Evolutionary conservation across 1,140 invertebrate species (phyloP).

Genomic region (Drosophila saltans): DNA sequence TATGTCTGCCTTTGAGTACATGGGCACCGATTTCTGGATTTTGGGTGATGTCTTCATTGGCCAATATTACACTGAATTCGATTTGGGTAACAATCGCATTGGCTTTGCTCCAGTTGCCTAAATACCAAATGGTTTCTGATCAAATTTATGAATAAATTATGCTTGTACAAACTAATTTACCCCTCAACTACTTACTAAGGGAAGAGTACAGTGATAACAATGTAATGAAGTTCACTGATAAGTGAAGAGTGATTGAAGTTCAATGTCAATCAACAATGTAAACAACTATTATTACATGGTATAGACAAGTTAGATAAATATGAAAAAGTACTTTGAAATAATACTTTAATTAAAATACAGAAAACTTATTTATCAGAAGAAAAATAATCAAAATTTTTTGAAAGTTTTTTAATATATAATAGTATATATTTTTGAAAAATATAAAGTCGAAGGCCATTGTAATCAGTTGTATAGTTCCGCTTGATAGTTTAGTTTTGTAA

Average conservation of each 20-base stretch:
- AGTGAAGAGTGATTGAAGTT: background rate
- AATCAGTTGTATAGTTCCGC: too few relatives aligned
- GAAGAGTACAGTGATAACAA: background rate
- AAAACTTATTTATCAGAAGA: too few relatives aligned
- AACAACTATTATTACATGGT: background rate
- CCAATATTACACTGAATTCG: conserved; percentile 97
- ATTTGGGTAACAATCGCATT: conserved; percentile 93
- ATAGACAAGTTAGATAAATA: too few relatives aligned
- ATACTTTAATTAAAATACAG: too few relatives aligned
- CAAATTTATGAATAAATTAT: conserved; percentile 27
- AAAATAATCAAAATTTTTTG: too few relatives aligned
- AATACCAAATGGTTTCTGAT: background rate
- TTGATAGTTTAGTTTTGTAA: too few relatives aligned
- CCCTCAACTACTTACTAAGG: background rate
- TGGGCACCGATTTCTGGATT: conserved; percentile 95
- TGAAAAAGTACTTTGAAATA: too few relatives aligned
- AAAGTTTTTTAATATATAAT: too few relatives aligned
- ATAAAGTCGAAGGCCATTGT: too few relatives aligned
- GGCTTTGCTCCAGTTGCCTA: conserved; percentile 91
- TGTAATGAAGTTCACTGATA: background rate
- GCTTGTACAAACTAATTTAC: background rate
- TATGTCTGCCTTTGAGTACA: conserved; percentile 87
- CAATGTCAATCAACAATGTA: background rate
- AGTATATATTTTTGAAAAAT: too few relatives aligned
- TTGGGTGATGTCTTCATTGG: conserved; percentile 98